Percentiles rank a stretch among this genome's conserved stretches.
These are phyloP conservation scores for Ylistrum balloti DNA, from an alignment of 1,140 invertebrate species.

Conservation along the genomic window DNA sequence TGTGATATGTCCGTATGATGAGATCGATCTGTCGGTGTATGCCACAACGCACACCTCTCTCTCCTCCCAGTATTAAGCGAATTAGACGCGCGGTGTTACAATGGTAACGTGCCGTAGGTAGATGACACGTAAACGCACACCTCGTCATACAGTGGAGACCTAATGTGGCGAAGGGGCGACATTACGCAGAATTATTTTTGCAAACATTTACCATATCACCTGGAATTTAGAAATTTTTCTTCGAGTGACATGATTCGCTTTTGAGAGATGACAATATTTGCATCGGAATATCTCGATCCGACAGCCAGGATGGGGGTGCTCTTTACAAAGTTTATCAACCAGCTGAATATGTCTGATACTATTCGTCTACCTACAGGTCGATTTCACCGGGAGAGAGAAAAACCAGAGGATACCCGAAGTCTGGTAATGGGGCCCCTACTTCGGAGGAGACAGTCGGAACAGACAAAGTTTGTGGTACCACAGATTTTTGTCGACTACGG, in stretches of 20 bases:
- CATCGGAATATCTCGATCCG: not conserved
- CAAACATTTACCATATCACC: not conserved
- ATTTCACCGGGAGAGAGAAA: slow-evolving; percentile 59
- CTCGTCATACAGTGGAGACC: not conserved
- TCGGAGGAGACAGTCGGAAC: slow-evolving; percentile 70
- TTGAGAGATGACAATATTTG: slow-evolving; percentile 35
- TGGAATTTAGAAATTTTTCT: not conserved
- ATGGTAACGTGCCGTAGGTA: slow-evolving; percentile 11
- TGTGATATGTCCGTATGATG: slow-evolving; percentile 12
- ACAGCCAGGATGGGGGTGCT: slow-evolving; percentile 36
- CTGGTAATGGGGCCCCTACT: slow-evolving; percentile 72
- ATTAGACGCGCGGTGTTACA: slow-evolving; percentile 24
- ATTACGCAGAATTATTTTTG: not conserved
- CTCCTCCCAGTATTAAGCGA: slow-evolving; percentile 32
- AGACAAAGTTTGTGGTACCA: slow-evolving; percentile 76
- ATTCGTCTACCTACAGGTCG: slow-evolving; percentile 45
- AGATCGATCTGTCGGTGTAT: slow-evolving; percentile 22
- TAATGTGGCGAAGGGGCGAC: not conserved
- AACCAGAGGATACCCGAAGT: slow-evolving; percentile 70
- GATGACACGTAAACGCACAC: slow-evolving; percentile 18
- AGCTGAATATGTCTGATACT: slow-evolving; percentile 34
- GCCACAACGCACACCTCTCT: slow-evolving; percentile 31
- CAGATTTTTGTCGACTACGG: slow-evolving; percentile 78
- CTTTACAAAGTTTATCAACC: slow-evolving; percentile 28
- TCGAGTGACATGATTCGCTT: slow-evolving; percentile 32